Evolutionary conservation across 1,140 invertebrate species (phyloP).

Genomic region (Limonius californicus): DNA sequence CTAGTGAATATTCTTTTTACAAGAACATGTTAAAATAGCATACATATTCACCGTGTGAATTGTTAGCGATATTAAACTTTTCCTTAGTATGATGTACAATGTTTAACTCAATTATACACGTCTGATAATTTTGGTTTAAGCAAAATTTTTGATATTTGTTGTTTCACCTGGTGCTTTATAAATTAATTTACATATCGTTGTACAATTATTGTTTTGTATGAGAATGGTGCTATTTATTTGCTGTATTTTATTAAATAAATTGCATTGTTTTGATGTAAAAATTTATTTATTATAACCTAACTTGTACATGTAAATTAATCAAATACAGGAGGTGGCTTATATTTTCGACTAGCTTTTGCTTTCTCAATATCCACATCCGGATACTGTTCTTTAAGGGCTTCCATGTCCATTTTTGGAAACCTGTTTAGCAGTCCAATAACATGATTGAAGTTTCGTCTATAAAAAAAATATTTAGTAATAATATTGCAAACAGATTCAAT

Average conservation of each 20-base stretch:
- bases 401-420: slow-evolving; percentile 73
- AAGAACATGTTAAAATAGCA: too few relatives aligned
- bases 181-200: too few relatives aligned
- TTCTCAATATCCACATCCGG: slow-evolving; percentile 73
- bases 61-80: too few relatives aligned
- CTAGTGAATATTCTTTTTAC: too few relatives aligned
- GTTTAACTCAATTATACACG: too few relatives aligned
- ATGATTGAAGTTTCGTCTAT: slow-evolving; percentile 59
- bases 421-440: slow-evolving; percentile 65
- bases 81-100: too few relatives aligned
- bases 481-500: too few relatives aligned
- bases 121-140: too few relatives aligned
- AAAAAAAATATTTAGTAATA: slow-evolving; percentile 33
- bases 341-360: slow-evolving; percentile 52
- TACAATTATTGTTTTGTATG: too few relatives aligned
- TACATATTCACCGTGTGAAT: too few relatives aligned
- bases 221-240: background rate
- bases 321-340: background rate
- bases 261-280: background rate
- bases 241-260: background rate
- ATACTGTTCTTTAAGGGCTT: slow-evolving; percentile 67
- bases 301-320: background rate
- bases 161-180: too few relatives aligned
- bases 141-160: too few relatives aligned
- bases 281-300: background rate